Base-by-base conservation (phyloP, 1,140 invertebrate genomes). In the Psilanteris sp. region DNA sequence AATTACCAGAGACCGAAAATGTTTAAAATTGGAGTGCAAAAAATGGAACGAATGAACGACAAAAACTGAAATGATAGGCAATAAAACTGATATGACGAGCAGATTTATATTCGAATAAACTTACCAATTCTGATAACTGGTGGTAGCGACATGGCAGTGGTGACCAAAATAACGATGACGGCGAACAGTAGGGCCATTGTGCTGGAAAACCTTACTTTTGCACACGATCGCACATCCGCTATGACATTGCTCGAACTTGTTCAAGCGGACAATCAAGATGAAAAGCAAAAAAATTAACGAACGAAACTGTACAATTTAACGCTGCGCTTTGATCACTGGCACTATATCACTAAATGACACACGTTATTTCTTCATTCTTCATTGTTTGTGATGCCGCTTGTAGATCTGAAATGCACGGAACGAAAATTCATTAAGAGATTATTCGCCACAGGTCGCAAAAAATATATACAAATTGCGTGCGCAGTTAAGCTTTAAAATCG, bases 81-180 rank as follows among this genome's bases (percentile, higher is more conserved):
- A 64, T 55, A 64, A 61, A 64, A 71, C 26, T 44, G 37, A 71
- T 59, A 77, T n/a, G 46, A 37, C 34, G 31, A 29, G 26, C 16
- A 61, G 41, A 50, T 67, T 75, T 75, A 54, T 64, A 72, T 59
- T 62, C 32, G 37, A 72, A 70, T 39, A 54, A 70, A 88, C 89
- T 90, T 78, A 93, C 92, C 91, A 83, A 93, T 92, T 88, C 91
- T 91, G 84, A 93, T 90, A 73, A 93, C 91, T 34, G 91, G 91
- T 52, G 91, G 91, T 71, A 92, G 79, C 36, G 91, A 87, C 86
- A 87, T 86, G 67, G 82, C 85, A 79, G 85, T 87, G 72, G 85
- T 84, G 66, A 88, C 80, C 75, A 88, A 82, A 80, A 88, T 81
- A 76, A 87, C 83, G 72, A 88, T 87, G 74, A 89, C 67, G 79